These are phyloP conservation scores for Pterois miles DNA, from an alignment of 2,797 vertebrate genomes.

Conservation along the genomic window DNA sequence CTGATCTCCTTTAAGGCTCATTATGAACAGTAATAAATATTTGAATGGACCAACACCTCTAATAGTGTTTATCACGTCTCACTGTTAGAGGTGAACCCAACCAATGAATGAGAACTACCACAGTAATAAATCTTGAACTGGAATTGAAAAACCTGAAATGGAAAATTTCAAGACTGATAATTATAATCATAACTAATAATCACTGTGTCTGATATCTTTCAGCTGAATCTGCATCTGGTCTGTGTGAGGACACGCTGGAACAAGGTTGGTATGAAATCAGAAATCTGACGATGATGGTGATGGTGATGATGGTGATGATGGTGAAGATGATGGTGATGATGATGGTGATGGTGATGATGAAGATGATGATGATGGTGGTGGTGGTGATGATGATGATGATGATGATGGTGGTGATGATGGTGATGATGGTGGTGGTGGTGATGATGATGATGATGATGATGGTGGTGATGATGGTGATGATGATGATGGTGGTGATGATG, in stretches of 20 bases:
- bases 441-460: too few species aligned
- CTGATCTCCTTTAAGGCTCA: too few species aligned
- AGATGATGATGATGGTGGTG: too few species aligned
- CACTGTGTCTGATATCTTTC: neutral
- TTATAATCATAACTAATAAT: neutral
- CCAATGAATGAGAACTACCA: too few species aligned
- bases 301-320: neutral
- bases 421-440: neutral
- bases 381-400: neutral
- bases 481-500: neutral
- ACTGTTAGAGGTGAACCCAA: too few species aligned
- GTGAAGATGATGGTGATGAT: neutral
- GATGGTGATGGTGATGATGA: constrained; percentile 40
- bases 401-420: neutral
- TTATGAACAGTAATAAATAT: too few species aligned
- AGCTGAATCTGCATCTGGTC: rapidly evolving
- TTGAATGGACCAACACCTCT: too few species aligned
- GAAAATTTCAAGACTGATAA: neutral
- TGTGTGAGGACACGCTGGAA: rapidly evolving
- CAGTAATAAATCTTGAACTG: too few species aligned
- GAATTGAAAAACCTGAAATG: too few species aligned
- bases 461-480: neutral
- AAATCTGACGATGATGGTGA: too few species aligned
- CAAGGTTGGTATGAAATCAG: constrained; percentile 24
- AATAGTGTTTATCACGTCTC: too few species aligned